Evolutionary conservation across 30 jellyfish, hydroid and myxozoan genomes (phyloP).

Genomic region (Pseudorhiza aurosa): DNA sequence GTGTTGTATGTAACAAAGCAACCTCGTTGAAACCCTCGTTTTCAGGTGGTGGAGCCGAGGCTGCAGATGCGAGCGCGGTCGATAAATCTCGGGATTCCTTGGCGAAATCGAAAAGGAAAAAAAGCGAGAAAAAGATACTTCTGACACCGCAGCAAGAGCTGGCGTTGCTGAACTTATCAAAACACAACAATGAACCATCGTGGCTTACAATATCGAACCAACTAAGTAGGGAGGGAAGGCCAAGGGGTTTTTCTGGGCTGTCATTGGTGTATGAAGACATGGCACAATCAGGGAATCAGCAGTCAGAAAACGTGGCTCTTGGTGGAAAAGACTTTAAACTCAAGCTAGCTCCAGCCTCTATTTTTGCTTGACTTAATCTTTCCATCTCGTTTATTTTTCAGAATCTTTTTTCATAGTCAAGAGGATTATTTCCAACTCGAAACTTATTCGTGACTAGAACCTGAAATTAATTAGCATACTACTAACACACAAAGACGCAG

Average conservation of each 20-base stretch:
- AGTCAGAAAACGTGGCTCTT: constrained; percentile 41
- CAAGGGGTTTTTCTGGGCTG: constrained; percentile 7
- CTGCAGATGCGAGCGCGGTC: constrained; percentile 9
- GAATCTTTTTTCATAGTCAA: no score
- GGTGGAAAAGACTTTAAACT: constrained; percentile 69
- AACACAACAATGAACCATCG: constrained; percentile 57
- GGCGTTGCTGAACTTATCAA: constrained; percentile 54
- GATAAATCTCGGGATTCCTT: constrained; percentile 5
- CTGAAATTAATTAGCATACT: no score
- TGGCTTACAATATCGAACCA: constrained; percentile 30
- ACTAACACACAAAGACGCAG: no score
- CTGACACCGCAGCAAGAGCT: constrained; percentile 59
- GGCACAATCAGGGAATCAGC: constrained; percentile 9
- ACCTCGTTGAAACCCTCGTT: constrained; percentile 23
- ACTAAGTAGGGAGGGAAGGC: constrained; percentile 12
- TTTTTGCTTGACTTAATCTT: neutral
- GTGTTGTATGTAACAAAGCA: constrained; percentile 84
- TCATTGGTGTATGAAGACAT: neutral
- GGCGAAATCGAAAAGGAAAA: constrained; percentile 21
- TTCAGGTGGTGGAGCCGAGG: constrained; percentile 2
- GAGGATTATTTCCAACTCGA: no score
- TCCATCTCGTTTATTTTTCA: no score
- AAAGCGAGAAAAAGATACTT: constrained; percentile 14
- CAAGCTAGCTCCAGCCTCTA: constrained; percentile 52
- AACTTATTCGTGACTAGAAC: no score